These are phyloP conservation scores for Beaufortia kweichowensis DNA, from an alignment of 2,113 vertebrate species.

Conservation along the genomic window DNA sequence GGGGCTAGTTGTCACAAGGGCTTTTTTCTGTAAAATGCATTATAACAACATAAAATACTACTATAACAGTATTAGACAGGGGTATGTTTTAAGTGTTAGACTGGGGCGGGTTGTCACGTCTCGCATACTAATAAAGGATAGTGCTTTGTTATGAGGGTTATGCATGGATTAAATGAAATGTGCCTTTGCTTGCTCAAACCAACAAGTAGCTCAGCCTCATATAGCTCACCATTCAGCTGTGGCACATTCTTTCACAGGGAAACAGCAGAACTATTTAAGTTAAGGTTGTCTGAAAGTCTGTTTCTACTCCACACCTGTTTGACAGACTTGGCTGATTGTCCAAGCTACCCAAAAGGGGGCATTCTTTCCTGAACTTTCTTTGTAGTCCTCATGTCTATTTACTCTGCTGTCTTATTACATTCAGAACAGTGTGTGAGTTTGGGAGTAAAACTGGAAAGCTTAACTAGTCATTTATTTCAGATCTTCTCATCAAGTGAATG, in stretches of 20 bases:
- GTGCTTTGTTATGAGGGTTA: neutral
- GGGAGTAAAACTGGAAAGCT: neutral
- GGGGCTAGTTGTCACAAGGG: too few relatives aligned
- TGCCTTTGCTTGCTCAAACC: neutral
- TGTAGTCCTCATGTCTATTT: neutral
- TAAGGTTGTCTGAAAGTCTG: conserved; percentile 15
- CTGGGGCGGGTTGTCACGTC: too few relatives aligned
- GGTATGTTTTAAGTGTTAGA: too few relatives aligned
- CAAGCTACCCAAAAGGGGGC: conserved; percentile 28
- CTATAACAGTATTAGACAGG: too few relatives aligned
- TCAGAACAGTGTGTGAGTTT: neutral
- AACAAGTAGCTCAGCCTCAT: conserved; percentile 8
- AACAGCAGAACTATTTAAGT: conserved; percentile 49
- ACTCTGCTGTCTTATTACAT: neutral
- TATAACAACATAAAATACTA: too few relatives aligned
- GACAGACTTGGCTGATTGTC: conserved; percentile 15
- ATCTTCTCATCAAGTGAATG: too few relatives aligned
- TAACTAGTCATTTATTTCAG: neutral
- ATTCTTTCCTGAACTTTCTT: neutral
- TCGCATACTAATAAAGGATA: too few relatives aligned
- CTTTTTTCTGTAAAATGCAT: too few relatives aligned
- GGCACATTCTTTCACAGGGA: conserved; percentile 34
- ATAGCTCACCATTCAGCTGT: neutral
- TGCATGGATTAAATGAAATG: neutral
- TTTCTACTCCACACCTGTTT: conserved; percentile 46